Base-by-base conservation (phyloP, 2,888 invertebrate genomes). In the Drosophila sordidula region DNA sequence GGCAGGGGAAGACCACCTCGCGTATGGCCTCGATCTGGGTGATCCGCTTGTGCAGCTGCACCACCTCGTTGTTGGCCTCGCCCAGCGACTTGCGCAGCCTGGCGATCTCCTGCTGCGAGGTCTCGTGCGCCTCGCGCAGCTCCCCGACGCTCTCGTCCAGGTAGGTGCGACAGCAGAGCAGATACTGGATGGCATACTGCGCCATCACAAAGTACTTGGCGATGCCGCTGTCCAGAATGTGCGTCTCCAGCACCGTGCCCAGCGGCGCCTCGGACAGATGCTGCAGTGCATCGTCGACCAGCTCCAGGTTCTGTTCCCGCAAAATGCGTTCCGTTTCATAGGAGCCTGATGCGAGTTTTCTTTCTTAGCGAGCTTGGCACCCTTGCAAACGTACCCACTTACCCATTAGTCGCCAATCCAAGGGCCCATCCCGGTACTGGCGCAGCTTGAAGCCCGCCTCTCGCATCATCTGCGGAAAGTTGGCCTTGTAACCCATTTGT, bases 321-420 rank as follows among this genome's bases (percentile, higher is more conserved):
- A 92, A 38, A 22, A 92, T 89, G 6, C 89, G 80, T 6, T 91
- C 91, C 6, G 91, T 78, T 74, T 92, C 92, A n/a, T 92, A 71
- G 0, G 91, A 85, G 6, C 92, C 92, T 92, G 22, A 0, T 6
- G 26, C 1, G 1, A 1, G 8, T 39, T 26, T 18, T n/a, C 34
- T 6, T 6, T 9, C 2, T 18, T 18, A 18, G 18, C 1, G 4
- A n/a, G 6, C 6, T 9, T 4, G 3, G 2, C 14, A 34, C 3
- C 34, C 16, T 6, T 29, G n/a, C 6, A 0, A 42, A 56, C 51
- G 71, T 81, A 92, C 92, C 91, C 78, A 92, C 52, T 72, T 82
- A 92, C 92, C 91, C 78, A 92, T 84, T 16, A 89, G 68, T 14
- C 91, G 89, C 92, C 92, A 92, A 54, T 92, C 92, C 34, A 92